These are phyloP conservation scores for Tanytarsus gracilentus DNA, from an alignment of 2,888 invertebrate species.

Conservation along the genomic window DNA sequence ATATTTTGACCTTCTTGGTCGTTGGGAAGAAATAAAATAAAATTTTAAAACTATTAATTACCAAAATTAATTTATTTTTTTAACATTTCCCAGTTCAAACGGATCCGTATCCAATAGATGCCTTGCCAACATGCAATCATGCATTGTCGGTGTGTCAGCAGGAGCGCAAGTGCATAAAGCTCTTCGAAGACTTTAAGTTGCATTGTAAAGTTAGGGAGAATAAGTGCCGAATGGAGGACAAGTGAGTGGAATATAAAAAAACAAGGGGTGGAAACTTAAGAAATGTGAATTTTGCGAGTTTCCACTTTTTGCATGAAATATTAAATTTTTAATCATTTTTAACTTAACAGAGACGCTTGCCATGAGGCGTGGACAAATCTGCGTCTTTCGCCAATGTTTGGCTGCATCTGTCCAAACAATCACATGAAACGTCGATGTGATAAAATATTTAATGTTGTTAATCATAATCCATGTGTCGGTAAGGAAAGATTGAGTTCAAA, in stretches of 20 bases:
- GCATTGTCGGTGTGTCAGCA: constrained; percentile 77
- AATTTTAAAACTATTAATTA: no score
- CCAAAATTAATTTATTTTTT: constrained; percentile 33
- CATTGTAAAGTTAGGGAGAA: constrained; percentile 80
- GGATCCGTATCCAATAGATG: constrained; percentile 82
- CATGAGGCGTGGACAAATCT: constrained; percentile 82
- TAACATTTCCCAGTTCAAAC: constrained; percentile 48
- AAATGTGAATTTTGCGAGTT: no score
- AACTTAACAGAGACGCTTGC: constrained; percentile 61
- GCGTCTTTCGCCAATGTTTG: constrained; percentile 80
- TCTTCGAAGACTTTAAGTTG: constrained; percentile 77
- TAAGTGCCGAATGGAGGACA: constrained; percentile 82
- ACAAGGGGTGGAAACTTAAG: no score
- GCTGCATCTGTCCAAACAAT: constrained; percentile 85
- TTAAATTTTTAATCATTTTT: constrained; percentile 19
- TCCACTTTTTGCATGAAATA: neutral
- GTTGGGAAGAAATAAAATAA: no score
- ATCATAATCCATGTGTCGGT: constrained; percentile 92
- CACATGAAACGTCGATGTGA: constrained; percentile 82
- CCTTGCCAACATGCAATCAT: constrained; percentile 82
- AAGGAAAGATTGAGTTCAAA: constrained; percentile 45
- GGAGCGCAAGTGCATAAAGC: constrained; percentile 68
- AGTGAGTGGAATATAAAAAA: constrained; percentile 53
- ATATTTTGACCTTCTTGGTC: no score
- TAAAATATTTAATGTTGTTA: constrained; percentile 77